These are phyloP conservation scores for Ophioderma brevispina DNA, from an alignment of 35 echinoderm and acorn worm species.

Conservation along the genomic window DNA sequence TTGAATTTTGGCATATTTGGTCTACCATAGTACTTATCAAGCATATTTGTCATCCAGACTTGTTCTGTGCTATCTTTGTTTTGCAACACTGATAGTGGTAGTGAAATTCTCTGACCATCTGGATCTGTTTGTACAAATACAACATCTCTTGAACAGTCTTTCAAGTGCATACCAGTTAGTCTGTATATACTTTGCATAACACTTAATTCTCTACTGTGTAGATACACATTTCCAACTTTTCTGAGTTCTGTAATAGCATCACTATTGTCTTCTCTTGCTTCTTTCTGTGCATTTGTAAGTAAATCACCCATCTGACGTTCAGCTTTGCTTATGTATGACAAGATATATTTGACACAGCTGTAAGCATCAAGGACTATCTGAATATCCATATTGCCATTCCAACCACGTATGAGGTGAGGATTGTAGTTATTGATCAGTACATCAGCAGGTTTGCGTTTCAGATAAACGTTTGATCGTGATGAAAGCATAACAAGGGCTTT, in stretches of 20 bases:
- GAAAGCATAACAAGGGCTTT: slow-evolving; percentile 2
- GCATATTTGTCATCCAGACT: slow-evolving; percentile 35
- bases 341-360: slow-evolving; percentile 56
- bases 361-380: too few relatives aligned
- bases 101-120: slow-evolving; percentile 32
- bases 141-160: slow-evolving; percentile 25
- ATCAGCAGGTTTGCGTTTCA: slow-evolving; percentile 43
- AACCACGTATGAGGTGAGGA: slow-evolving; percentile 36
- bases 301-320: slow-evolving; percentile 66
- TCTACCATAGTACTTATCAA: slow-evolving; percentile 56
- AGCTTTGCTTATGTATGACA: slow-evolving; percentile 74
- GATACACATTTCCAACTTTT: slow-evolving; percentile 58
- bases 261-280: slow-evolving; percentile 50
- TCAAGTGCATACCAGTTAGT: slow-evolving; percentile 37
- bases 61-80: slow-evolving; percentile 40
- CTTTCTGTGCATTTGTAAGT: slow-evolving; percentile 42
- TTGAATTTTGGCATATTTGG: slow-evolving; percentile 32
- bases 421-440: slow-evolving; percentile 71
- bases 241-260: slow-evolving; percentile 37
- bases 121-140: not conserved
- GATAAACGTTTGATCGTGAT: slow-evolving; percentile 16
- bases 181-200: slow-evolving; percentile 62
- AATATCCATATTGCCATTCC: slow-evolving; percentile 85
- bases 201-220: slow-evolving; percentile 62
- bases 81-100: slow-evolving; percentile 54